Evolutionary conservation across 92 coral and sea anemone species (phyloP), one percentile per base, ranked within the genome.

Genomic region (Hydrozoanthus gracilis): DNA sequence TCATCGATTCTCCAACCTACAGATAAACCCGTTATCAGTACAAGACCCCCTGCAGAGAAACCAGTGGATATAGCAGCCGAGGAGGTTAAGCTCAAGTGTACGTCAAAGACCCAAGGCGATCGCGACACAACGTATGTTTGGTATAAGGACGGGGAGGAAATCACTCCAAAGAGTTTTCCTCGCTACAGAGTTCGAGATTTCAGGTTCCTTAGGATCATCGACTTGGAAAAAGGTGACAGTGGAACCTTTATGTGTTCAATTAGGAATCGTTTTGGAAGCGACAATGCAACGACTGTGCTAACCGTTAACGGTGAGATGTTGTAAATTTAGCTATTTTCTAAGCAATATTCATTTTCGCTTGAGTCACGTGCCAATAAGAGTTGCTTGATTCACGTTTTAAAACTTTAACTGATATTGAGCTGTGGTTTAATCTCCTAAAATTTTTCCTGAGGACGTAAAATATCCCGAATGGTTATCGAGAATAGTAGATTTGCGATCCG

Each of bases 241-340:
- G 84, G 84, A 27, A 64, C 20, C 13, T 79, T n/a, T n/a, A 45
- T 48, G 4, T 79, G 84, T 62, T 79, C 73, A 5, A 73, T 64
- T 1, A n/a, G 73, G 39, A 79, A 79, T 60, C 8, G 4, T 3
- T 79, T 79, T 62, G 84, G 84, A 46, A 79, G 84, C 73, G 72
- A 64, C 16, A 79, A 79, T 16, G 84, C 84, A 27, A 79, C 84
- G 12, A 79, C 84, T 12, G 84, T 79, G 46, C 16, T 79, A 51
- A 79, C 17, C 5, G 84, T 79, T 44, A 62, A 62, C 60, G 84
- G 84, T 79, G 52, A 79, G 84, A 44, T 15, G 35, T 58, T 2
- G 13, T 55, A 55, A 4, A 60, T 7, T 60, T 6, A 60, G 39
- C 39, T 27, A 2, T 27, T 27, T 27, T 27, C 39, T 27, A 27